Evolutionary conservation across 2,113 vertebrate species (phyloP).

Genomic region (Aspiorhynchus laticeps): DNA sequence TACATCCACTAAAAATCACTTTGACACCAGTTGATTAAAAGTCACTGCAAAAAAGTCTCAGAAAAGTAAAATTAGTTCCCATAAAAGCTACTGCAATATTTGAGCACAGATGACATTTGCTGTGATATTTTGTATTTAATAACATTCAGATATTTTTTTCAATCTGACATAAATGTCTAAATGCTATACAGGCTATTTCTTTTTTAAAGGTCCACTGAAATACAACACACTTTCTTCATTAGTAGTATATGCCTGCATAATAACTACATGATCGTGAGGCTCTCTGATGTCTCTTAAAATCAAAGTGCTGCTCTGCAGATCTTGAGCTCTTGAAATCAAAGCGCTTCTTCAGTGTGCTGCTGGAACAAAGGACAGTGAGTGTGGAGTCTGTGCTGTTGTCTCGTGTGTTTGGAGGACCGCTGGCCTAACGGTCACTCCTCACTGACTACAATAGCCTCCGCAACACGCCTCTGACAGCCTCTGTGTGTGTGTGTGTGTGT

Average conservation of each 20-base stretch:
- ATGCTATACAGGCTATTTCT: no score
- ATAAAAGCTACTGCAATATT: neutral
- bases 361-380: slow-evolving; percentile 47
- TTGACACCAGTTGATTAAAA: slow-evolving; percentile 1
- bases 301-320: slow-evolving; percentile 6
- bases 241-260: neutral
- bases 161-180: neutral
- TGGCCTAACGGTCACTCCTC: slow-evolving; percentile 49
- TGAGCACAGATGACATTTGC: neutral
- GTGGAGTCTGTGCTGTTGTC: slow-evolving; percentile 31
- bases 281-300: neutral
- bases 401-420: slow-evolving; percentile 46
- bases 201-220: neutral
- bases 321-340: slow-evolving; percentile 7
- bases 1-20: neutral
- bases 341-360: slow-evolving; percentile 12
- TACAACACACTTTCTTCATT: neutral
- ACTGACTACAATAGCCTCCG: slow-evolving; percentile 19
- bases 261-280: neutral
- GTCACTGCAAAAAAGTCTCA: neutral
- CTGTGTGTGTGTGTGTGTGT: slow-evolving; percentile 9
- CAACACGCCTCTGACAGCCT: slow-evolving; percentile 26
- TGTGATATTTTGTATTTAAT: neutral
- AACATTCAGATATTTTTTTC: slow-evolving; percentile 3
- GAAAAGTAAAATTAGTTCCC: neutral